Evolutionary conservation across 2,797 vertebrate genomes (phyloP).

Genomic region (Sebastes kiyomatsui): DNA sequence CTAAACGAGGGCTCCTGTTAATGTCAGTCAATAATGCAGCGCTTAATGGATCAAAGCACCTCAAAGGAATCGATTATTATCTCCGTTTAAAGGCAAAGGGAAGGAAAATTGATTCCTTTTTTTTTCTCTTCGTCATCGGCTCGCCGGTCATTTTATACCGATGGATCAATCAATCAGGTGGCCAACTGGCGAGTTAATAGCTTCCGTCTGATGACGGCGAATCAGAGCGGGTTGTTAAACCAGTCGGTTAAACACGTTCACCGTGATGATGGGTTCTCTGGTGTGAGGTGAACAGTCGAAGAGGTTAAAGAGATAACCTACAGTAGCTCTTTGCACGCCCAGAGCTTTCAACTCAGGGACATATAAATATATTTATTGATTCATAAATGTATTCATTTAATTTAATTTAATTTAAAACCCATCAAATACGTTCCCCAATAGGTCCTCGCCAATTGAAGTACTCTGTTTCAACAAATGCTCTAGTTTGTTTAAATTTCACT

Average conservation of each 20-base stretch:
- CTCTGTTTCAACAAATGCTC: not conserved
- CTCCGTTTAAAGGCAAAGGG: conserved; percentile 63
- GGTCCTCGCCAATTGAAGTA: not conserved
- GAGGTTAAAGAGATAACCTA: conserved; percentile 3
- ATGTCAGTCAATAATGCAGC: conserved; percentile 82
- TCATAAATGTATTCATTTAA: not conserved
- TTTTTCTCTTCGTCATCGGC: conserved; percentile 59
- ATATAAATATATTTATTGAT: not conserved
- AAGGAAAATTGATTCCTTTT: conserved; percentile 62
- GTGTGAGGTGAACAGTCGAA: conserved; percentile 5
- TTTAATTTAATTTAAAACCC: not conserved
- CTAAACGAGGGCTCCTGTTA: conserved; percentile 70
- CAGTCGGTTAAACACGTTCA: conserved; percentile 35
- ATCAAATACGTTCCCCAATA: not conserved
- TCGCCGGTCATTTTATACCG: conserved; percentile 54
- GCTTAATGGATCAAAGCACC: conserved; percentile 80
- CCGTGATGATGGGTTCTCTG: not conserved
- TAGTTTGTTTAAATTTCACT: not conserved
- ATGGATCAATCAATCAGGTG: conserved; percentile 58
- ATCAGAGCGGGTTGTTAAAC: conserved; percentile 47
- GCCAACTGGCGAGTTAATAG: conserved; percentile 44
- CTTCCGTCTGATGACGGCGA: conserved; percentile 29
- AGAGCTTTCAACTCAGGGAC: not conserved
- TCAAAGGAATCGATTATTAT: conserved; percentile 74
- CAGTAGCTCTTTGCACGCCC: not conserved